A percentile compares a stretch with the other conserved stretches of the same genome.
Evolutionary conservation across 2,888 invertebrate species (phyloP).

Genomic region (Dryomyza anilis): DNA sequence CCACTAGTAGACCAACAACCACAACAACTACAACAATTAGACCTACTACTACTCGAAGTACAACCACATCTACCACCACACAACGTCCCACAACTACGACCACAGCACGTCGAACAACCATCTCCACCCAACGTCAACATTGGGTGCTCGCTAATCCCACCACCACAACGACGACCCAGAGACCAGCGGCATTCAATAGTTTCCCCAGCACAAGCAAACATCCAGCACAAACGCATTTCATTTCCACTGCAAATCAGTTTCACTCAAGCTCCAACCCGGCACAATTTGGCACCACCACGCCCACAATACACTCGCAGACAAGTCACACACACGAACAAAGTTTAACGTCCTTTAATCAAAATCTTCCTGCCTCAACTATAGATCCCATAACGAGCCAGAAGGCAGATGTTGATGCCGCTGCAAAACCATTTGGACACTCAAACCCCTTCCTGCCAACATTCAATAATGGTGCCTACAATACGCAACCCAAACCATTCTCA

Average conservation of each 20-base stretch:
- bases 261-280: background rate
- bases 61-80: conserved; percentile 17
- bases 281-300: conserved; percentile 14
- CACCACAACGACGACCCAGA: conserved; percentile 19
- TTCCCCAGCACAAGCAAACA: conserved; percentile 5
- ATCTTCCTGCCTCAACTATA: conserved; percentile 31
- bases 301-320: too few relatives aligned
- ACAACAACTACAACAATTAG: conserved; percentile 35
- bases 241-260: background rate
- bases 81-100: conserved; percentile 35
- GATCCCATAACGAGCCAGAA: conserved; percentile 31
- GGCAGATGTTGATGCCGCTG: conserved; percentile 12
- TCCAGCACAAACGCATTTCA: conserved; percentile 14
- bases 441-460: conserved; percentile 35
- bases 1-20: conserved; percentile 23
- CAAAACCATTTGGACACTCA: conserved; percentile 16
- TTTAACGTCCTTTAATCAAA: conserved; percentile 24
- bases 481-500: conserved; percentile 27
- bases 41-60: conserved; percentile 34
- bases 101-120: conserved; percentile 29
- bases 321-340: conserved; percentile 24
- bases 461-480: conserved; percentile 29
- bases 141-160: conserved; percentile 38
- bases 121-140: conserved; percentile 30
- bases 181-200: background rate